phyloP scores from a whole-genome alignment of 2,797 vertebrate genomes.

The Enteromius radiatus region DNA sequence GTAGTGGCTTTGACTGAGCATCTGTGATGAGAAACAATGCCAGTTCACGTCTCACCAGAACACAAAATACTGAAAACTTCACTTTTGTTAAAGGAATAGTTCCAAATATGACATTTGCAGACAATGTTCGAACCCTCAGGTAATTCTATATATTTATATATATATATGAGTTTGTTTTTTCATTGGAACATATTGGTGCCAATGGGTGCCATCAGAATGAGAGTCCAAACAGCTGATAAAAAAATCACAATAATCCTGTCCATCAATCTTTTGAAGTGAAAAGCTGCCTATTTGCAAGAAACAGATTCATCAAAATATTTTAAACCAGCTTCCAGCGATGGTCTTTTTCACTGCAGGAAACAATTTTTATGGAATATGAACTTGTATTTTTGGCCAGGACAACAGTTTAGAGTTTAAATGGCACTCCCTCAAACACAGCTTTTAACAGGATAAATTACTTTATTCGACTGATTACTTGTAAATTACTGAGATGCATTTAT shows the following conservation, averaged over 20 bases:
- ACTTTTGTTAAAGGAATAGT: neutral
- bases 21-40: slow-evolving; percentile 18
- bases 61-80: slow-evolving; percentile 7
- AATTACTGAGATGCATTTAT: neutral
- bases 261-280: neutral
- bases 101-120: neutral
- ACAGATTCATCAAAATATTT: neutral
- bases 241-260: neutral
- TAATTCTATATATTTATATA: neutral
- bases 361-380: neutral
- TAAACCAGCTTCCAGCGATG: neutral
- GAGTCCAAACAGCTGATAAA: neutral
- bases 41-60: slow-evolving; percentile 5
- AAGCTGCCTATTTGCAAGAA: neutral
- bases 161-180: neutral
- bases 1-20: slow-evolving; percentile 18
- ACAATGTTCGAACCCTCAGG: neutral
- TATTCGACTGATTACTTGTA: neutral
- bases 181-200: too few species aligned
- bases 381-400: neutral
- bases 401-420: neutral
- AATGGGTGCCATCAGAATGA: neutral
- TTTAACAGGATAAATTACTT: neutral
- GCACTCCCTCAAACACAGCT: neutral
- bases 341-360: neutral